These are phyloP conservation scores for Thymelicus acteon DNA, from an alignment of 2,888 invertebrate species.

Conservation along the genomic window DNA sequence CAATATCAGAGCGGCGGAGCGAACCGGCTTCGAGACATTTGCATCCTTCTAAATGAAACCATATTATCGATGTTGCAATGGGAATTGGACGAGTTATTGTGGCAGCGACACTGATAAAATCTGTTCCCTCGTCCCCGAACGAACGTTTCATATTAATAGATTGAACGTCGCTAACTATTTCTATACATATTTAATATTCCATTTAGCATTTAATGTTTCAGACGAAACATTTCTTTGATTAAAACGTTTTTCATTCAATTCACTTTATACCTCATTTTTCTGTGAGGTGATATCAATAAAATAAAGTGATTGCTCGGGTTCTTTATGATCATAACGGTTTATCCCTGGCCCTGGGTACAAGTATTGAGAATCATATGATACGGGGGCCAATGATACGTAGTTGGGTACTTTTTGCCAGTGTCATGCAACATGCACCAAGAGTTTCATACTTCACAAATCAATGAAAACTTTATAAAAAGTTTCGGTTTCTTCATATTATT, in stretches of 20 bases:
- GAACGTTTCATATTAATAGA: conserved; percentile 37
- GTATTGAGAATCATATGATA: no score
- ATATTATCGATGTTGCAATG: conserved; percentile 65
- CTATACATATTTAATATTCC: conserved; percentile 35
- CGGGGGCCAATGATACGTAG: no score
- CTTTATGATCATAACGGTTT: neutral
- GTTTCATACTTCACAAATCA: no score
- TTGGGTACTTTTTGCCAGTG: no score
- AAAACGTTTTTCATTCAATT: conserved; percentile 12
- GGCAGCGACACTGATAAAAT: conserved; percentile 45
- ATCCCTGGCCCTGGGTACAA: neutral
- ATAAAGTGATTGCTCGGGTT: neutral
- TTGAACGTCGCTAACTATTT: conserved; percentile 31
- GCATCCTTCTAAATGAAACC: conserved; percentile 66
- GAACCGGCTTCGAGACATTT: conserved; percentile 67
- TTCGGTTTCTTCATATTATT: no score
- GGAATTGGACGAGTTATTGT: conserved; percentile 62
- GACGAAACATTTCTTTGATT: conserved; percentile 12
- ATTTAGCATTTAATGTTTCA: conserved; percentile 25
- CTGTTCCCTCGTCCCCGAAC: conserved; percentile 34
- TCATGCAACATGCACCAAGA: no score
- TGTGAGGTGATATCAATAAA: neutral
- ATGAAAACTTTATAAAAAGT: no score
- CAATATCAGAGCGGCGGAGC: conserved; percentile 71
- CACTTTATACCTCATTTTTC: neutral